phyloP scores from a whole-genome alignment of 2,113 vertebrate species.

The Callipepla californica region DNA sequence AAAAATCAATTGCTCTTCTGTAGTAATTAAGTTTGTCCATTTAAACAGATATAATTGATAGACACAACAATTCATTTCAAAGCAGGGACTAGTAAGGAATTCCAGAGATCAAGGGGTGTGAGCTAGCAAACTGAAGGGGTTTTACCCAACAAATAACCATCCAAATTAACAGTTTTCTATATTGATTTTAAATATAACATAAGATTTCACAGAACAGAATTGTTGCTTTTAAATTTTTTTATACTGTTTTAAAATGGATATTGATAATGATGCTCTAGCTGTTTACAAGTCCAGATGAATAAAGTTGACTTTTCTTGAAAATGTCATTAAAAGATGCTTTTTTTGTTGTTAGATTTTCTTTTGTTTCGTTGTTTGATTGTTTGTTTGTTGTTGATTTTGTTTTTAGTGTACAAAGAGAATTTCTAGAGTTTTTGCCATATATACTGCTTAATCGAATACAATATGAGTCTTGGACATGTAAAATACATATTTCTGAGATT shows the following conservation, averaged over 20 bases:
- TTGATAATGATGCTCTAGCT: background rate
- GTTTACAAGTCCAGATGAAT: background rate
- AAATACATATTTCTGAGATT: slow-evolving; percentile 58
- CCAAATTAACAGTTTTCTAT: background rate
- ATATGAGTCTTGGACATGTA: background rate
- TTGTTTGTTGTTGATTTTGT: background rate
- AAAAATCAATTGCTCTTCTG: slow-evolving; percentile 82
- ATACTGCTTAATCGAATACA: slow-evolving; percentile 32
- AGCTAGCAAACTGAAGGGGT: slow-evolving; percentile 62
- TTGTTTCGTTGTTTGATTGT: too few relatives aligned
- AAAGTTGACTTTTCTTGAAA: background rate
- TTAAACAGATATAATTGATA: slow-evolving; percentile 82
- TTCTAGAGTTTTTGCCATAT: background rate
- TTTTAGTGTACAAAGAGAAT: background rate
- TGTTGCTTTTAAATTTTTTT: background rate
- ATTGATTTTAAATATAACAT: background rate
- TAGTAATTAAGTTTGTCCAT: slow-evolving; percentile 82
- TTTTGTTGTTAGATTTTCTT: background rate
- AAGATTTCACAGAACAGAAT: background rate
- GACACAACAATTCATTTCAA: slow-evolving; percentile 77
- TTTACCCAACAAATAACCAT: slow-evolving; percentile 30
- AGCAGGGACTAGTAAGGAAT: slow-evolving; percentile 70
- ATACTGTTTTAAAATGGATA: background rate
- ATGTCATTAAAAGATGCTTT: background rate
- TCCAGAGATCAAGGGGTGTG: slow-evolving; percentile 65